Evolutionary conservation across 1,140 invertebrate genomes (phyloP).

Genomic region (Elymnias hypermnestra): DNA sequence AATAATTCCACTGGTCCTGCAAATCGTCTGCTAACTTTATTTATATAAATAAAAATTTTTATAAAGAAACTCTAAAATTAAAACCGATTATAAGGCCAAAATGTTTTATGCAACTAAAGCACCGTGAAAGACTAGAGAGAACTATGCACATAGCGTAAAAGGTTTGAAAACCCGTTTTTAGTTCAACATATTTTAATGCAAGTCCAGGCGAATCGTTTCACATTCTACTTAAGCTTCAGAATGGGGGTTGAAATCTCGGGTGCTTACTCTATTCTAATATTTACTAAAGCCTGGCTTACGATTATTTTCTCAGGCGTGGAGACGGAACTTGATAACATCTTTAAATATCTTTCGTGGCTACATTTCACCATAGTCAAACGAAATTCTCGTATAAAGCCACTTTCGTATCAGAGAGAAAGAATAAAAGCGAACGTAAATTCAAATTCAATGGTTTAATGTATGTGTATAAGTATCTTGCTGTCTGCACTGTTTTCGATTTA

Average conservation of each 20-base stretch:
- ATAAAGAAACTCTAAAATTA: too few species aligned
- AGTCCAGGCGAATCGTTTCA: constrained; percentile 17
- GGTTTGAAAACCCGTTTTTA: too few species aligned
- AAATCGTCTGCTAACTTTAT: too few species aligned
- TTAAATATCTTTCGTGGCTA: constrained; percentile 12
- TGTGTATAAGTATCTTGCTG: too few species aligned
- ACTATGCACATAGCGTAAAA: too few species aligned
- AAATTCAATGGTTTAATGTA: too few species aligned
- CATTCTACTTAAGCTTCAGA: constrained; percentile 26
- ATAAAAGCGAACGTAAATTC: neutral
- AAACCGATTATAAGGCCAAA: too few species aligned
- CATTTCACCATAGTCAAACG: constrained; percentile 12
- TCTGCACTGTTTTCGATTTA: too few species aligned
- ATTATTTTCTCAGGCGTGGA: constrained; percentile 20
- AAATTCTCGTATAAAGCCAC: neutral
- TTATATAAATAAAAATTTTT: too few species aligned
- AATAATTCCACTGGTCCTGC: too few species aligned
- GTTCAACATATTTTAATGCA: constrained; percentile 12
- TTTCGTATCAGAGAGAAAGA: neutral
- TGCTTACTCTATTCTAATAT: constrained; percentile 27
- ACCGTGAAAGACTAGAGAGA: too few species aligned
- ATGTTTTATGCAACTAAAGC: too few species aligned
- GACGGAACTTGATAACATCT: constrained; percentile 15
- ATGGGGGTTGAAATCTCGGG: constrained; percentile 23
- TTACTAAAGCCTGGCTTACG: constrained; percentile 20